Conservation (phyloP, 64 coral and sea anemone species). For the Stichodactyla helianthus region DNA sequence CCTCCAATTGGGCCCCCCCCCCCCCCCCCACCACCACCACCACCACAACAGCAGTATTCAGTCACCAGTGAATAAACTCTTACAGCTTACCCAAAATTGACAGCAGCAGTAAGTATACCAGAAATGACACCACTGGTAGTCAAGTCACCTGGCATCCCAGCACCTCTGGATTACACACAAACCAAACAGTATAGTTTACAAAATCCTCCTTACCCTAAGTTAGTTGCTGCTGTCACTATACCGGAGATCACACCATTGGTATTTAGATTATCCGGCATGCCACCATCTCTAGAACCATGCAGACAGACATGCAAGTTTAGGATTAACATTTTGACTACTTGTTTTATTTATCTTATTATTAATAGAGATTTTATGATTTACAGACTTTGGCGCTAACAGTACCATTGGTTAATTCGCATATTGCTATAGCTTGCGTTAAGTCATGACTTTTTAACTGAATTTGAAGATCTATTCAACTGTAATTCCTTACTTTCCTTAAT, state of each 20-base stretch:
- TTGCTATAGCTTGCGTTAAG: too few relatives aligned
- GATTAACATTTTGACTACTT: too few relatives aligned
- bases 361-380: neutral
- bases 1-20: too few relatives aligned
- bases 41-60: too few relatives aligned
- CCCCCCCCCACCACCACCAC: too few relatives aligned
- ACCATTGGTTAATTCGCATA: too few relatives aligned
- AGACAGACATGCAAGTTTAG: neutral
- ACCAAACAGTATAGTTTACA: neutral
- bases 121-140: slow-evolving; percentile 20
- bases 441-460: too few relatives aligned
- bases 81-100: neutral
- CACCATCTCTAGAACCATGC: neutral
- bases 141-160: slow-evolving; percentile 17
- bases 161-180: neutral
- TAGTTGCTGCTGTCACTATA: slow-evolving; percentile 3
- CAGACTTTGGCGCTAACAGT: too few relatives aligned
- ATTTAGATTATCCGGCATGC: slow-evolving; percentile 7
- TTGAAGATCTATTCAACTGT: too few relatives aligned
- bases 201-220: slow-evolving; percentile 1
- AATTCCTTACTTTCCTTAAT: too few relatives aligned
- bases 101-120: slow-evolving; percentile 14
- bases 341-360: too few relatives aligned
- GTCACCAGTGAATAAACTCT: too few relatives aligned
- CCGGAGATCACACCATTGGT: slow-evolving; percentile 25